phyloP scores from a whole-genome alignment of 1,140 invertebrate species.

The Zaprionus camerounensis region DNA sequence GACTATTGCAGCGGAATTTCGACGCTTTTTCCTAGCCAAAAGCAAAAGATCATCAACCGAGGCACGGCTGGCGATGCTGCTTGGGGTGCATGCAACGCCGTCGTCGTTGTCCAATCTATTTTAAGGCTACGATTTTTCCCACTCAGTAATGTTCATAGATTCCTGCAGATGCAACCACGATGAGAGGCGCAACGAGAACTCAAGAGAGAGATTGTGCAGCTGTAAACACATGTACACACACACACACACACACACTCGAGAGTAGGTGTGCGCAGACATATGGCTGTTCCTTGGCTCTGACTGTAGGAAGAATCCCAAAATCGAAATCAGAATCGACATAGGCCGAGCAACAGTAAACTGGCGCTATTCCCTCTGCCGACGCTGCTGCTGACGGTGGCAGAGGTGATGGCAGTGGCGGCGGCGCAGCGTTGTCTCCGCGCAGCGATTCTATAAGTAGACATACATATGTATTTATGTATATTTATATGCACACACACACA shows the following conservation, averaged over 20 bases:
- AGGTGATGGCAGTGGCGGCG: not conserved
- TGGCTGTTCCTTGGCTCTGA: slow-evolving; percentile 41
- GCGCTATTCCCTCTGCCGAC: slow-evolving; percentile 31
- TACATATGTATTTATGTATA: slow-evolving; percentile 51
- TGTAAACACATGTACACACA: slow-evolving; percentile 10
- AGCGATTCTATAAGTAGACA: slow-evolving; percentile 75
- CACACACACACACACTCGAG: too few species aligned
- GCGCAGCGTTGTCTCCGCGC: slow-evolving; percentile 42
- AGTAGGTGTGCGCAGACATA: slow-evolving; percentile 1
- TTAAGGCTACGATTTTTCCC: slow-evolving; percentile 78
- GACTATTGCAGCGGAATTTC: not conserved
- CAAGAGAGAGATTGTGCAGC: slow-evolving; percentile 1
- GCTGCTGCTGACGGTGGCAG: slow-evolving; percentile 15
- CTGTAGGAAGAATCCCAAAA: slow-evolving; percentile 49
- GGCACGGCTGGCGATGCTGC: slow-evolving; percentile 10
- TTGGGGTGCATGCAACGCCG: slow-evolving; percentile 50
- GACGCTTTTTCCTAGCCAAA: slow-evolving; percentile 3
- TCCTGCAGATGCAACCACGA: slow-evolving; percentile 29
- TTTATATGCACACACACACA: slow-evolving; percentile 35
- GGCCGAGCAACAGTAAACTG: slow-evolving; percentile 45
- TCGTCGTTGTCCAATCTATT: slow-evolving; percentile 62
- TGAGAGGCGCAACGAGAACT: slow-evolving; percentile 5
- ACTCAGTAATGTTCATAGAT: slow-evolving; percentile 63
- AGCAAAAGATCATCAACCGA: slow-evolving; percentile 45
- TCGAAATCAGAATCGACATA: slow-evolving; percentile 55